Evolutionary conservation across 2,113 vertebrate genomes (phyloP), one percentile per base, ranked within the genome.

Genomic region (Oxygymnocypris stewartii): DNA sequence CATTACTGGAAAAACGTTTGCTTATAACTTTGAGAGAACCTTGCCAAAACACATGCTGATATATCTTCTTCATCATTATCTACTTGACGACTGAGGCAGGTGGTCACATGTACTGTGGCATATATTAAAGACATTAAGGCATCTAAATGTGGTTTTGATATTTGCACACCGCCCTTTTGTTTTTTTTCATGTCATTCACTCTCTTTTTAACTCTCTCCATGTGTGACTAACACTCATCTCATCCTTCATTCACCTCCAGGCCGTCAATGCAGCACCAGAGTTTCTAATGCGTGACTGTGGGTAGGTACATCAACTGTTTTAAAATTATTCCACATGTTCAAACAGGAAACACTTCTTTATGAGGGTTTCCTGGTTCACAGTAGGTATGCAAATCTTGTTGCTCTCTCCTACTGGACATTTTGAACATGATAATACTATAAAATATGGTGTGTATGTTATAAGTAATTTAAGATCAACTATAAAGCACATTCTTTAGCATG

Each of bases 231-330:
- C 90, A 90, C 87, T 93, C 94, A 94, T 94, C 92, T 94, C 94
- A 94, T 94, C 94, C 92, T 94, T 86, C 94, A 95, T 94, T 90
- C 93, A 91, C 93, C 84, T 93, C 91, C 93, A 95, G 94, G 93
- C 94, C 92, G 90, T 90, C 93, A 94, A 86, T 95, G 93, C 93
- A 94, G 93, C 90, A 91, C 92, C 91, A 95, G 92, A 93, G 92
- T 94, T 93, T 92, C 93, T 93, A 94, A 94, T 92, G 91, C 92
- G 88, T 93, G 92, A 94, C 91, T 90, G 82, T 94, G 90, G 93
- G 94, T 94, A 94, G 90, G 94, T 95, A 92, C 85, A 31, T 82
- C 89, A 86, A 31, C 80, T 47, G 10, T 82, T 71, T 82, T 51
- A 35, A 54, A 65, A 42, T 28, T 31, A 6, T 25, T 65, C 12